Percentiles rank a stretch among this genome's conserved stretches.
Conservation (phyloP, 2,888 invertebrate species). For the Pseudolycoriella hygida region DNA sequence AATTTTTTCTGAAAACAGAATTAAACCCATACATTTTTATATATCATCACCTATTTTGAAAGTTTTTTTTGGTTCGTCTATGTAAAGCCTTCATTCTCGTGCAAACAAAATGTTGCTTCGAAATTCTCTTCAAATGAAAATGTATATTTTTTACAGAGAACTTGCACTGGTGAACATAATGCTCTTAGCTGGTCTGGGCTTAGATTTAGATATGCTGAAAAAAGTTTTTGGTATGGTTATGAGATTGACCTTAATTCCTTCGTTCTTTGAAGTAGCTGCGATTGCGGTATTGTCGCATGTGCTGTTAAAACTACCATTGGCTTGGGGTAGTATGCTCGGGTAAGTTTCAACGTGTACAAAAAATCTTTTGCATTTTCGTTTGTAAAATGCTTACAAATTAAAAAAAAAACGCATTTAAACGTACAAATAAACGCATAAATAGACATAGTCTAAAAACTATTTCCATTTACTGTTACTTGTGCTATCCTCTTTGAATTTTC, state of each 20-base stretch:
- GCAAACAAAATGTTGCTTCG: no score
- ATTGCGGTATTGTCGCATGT: constrained; percentile 34
- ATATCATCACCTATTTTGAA: no score
- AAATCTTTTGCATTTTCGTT: no score
- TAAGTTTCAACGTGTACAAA: no score
- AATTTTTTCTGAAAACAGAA: not conserved
- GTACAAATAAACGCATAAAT: no score
- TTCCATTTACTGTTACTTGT: no score
- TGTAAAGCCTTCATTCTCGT: not conserved
- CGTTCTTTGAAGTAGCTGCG: constrained; percentile 35
- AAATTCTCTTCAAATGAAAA: no score
- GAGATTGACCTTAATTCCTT: constrained; percentile 39
- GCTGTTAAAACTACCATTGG: constrained; percentile 39
- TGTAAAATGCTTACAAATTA: no score
- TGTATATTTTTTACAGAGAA: constrained; percentile 29
- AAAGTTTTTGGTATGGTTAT: constrained; percentile 35
- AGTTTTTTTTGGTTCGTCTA: not conserved
- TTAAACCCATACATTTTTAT: not conserved
- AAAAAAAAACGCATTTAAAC: no score
- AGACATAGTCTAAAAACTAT: no score
- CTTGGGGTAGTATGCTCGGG: constrained; percentile 38
- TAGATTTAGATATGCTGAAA: constrained; percentile 38
- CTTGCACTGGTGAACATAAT: constrained; percentile 45
- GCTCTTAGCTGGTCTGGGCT: constrained; percentile 42
- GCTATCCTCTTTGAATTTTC: no score